Evolutionary conservation across 2,888 invertebrate genomes (phyloP).

Genomic region (Parelbella ahira): DNA sequence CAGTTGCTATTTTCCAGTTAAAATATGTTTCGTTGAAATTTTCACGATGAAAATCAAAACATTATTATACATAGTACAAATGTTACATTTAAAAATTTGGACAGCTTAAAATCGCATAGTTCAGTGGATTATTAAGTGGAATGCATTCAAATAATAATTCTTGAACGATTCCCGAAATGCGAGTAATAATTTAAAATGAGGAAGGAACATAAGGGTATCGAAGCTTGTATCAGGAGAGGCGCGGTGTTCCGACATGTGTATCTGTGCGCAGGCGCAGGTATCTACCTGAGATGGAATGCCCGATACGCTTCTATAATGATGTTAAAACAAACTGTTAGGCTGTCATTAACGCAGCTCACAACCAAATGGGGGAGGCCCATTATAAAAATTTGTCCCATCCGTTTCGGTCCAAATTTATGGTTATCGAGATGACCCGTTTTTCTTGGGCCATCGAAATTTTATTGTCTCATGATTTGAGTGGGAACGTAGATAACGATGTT

Average conservation of each 20-base stretch:
- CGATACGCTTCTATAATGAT: conserved; percentile 79
- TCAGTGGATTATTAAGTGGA: too few species aligned
- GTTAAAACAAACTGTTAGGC: conserved; percentile 80
- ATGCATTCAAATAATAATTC: too few species aligned
- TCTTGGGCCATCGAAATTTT: conserved; percentile 72
- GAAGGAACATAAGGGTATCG: conserved; percentile 37
- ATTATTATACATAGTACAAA: too few species aligned
- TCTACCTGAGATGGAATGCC: conserved; percentile 68
- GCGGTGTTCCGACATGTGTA: conserved; percentile 52
- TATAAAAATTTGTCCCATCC: conserved; percentile 81
- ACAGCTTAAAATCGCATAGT: too few species aligned
- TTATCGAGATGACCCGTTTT: conserved; percentile 74
- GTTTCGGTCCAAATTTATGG: conserved; percentile 77
- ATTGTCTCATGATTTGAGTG: conserved; percentile 75
- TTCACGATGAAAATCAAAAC: too few species aligned
- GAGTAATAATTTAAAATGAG: conserved; percentile 20
- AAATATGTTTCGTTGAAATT: too few species aligned
- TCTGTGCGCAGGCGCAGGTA: conserved; percentile 49
- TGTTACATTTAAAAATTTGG: too few species aligned
- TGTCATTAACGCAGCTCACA: conserved; percentile 75
- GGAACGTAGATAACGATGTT: conserved; percentile 76
- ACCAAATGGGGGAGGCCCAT: conserved; percentile 75
- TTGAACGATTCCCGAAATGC: too few species aligned
- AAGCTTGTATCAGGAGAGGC: conserved; percentile 41
- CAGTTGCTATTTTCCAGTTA: too few species aligned